Base-by-base conservation (phyloP, 2,113 vertebrate species). In the Theristicus caerulescens region DNA sequence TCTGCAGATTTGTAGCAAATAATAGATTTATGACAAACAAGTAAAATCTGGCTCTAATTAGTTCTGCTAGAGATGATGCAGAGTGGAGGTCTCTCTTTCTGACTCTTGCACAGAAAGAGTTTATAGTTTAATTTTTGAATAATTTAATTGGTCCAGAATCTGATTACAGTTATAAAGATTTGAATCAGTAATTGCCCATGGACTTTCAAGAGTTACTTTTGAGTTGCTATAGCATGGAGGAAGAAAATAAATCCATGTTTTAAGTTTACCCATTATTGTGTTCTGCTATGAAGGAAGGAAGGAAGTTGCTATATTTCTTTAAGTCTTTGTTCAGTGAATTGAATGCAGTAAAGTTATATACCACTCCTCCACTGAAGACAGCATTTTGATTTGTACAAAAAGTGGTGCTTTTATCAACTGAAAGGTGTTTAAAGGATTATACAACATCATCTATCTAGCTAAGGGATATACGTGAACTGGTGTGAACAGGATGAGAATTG, bases 21-120 rank as follows among this genome's bases (percentile, higher is more conserved):
- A 93, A 95, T 86, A 90, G 62, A 65, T 94, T 91, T 15, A 22
- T 64, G 62, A 86, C 58, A 93, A 95, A 67, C 49, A 91, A 70
- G 32, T 73, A 17, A 82, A 97, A 80, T 69, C 38, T 85, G 46
- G 1, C 11, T 88, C 54, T 90, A 95, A 95, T 93, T 94, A 94
- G 81, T 96, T 93, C 78, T 95, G 74, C 91, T 94, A 94, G 73
- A 94, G 66, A 62, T 54, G 61, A 65, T 80, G 54, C 22, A 66
- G 65, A 69, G 29, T 0, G 0, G 58, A 85, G 22, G 80, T 64
- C 7, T 74, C n/a, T 90, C 42, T 69, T 74, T 78, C 73, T 87
- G 74, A 73, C 54, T 94, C 40, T 69, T 64, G 11, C 12, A 34
- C 17, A 89, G 36, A 72, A 78, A 34, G 5, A 16, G 17, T 51